Evolutionary conservation across 2,888 invertebrate genomes (phyloP), one percentile per base, ranked within the genome.

Genomic region (Drosophila ustulata): DNA sequence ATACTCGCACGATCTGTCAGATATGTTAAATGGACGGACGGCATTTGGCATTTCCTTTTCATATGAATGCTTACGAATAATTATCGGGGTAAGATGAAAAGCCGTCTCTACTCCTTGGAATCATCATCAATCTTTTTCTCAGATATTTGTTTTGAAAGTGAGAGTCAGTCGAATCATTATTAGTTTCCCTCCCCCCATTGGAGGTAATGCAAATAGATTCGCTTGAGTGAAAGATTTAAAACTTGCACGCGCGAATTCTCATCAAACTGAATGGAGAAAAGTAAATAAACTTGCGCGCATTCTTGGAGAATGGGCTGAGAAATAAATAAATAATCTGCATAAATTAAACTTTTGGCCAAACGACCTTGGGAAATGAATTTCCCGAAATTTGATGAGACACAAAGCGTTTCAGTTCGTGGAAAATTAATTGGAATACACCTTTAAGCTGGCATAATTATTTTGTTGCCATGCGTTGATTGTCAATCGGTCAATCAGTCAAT

Each of bases 401-500:
- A 18, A 37, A 41, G 39, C 39, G 13, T 39, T n/a, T 39, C 13
- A 2, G 13, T 39, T 39, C 6, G 39, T 4, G 39, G 39, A 13
- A 39, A 39, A 39, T 6, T 13, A n/a, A 39, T 39, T 39, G n/a
- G 39, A 39, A 39, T 39, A 2, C n/a, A 39, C 13, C 34, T 34
- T 34, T 34, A 4, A 34, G 9, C 34, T 34, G 34, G n/a, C 37
- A 37, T n/a, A 37, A 37, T 37, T 37, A 37, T 37, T 37, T n/a
- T 4, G 3, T 34, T 37, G 30, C 11, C 0, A 2, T 34, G 34
- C 34, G 11, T 7, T 41, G 39, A 13, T 41, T 41, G 39, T 41
- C 39, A 41, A 41, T 41, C 39, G 18, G 39, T 41, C 39, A 13
- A 37, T 37, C 37, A n/a, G 4, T 37, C n/a, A n/a, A 41, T 41